Conservation (phyloP, 2,113 vertebrate genomes). For the Vanacampus margaritifer region DNA sequence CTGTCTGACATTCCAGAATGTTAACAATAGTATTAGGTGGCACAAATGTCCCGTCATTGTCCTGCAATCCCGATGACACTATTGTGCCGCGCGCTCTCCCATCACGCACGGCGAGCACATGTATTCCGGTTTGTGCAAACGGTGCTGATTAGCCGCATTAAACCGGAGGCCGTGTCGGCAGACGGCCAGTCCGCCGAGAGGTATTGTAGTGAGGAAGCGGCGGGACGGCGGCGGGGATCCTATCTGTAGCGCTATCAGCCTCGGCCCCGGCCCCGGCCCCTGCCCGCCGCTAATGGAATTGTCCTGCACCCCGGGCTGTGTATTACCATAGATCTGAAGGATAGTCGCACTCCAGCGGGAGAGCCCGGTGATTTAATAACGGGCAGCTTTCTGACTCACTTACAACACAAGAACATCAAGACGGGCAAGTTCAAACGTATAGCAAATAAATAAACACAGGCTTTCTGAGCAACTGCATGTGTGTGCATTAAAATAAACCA, state of each 20-base stretch:
- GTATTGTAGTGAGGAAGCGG: conserved; percentile 26
- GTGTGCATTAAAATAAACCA: conserved; percentile 44
- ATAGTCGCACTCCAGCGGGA: conserved; percentile 66
- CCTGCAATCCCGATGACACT: conserved; percentile 4
- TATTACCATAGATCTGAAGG: conserved; percentile 74
- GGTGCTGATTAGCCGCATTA: conserved; percentile 50
- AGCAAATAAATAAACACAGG: conserved; percentile 64
- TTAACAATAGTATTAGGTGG: background rate
- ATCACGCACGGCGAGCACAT: conserved; percentile 30
- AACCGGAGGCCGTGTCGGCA: conserved; percentile 46
- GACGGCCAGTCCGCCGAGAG: conserved; percentile 49
- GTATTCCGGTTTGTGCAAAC: conserved; percentile 49
- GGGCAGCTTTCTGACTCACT: conserved; percentile 62
- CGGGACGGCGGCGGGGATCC: conserved; percentile 16
- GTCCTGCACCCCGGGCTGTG: conserved; percentile 64
- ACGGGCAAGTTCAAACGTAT: conserved; percentile 56
- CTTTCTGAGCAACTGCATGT: conserved; percentile 21
- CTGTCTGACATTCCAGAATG: background rate
- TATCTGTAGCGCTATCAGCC: conserved; percentile 68
- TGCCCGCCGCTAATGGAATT: conserved; percentile 74
- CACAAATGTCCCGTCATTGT: background rate
- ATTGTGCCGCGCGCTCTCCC: conserved; percentile 16
- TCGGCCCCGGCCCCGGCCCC: conserved; percentile 58
- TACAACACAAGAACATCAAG: conserved; percentile 59
- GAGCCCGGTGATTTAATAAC: conserved; percentile 67